Base-by-base conservation (phyloP, 1,140 invertebrate species). In the Drosophila asahinai region DNA sequence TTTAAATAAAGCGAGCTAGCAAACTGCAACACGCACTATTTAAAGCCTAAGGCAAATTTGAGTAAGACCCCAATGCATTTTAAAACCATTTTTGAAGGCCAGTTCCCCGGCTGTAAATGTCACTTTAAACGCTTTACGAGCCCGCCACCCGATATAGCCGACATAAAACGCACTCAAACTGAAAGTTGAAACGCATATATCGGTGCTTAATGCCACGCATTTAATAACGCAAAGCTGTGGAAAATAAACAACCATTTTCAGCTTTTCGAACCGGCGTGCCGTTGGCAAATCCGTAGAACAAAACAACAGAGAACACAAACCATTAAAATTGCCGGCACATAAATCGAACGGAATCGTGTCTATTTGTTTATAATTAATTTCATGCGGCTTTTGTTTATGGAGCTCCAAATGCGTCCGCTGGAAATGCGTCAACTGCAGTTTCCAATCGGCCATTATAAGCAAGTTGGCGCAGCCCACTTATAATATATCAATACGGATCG, bases 331-430 rank as follows among this genome's bases (percentile, higher is more conserved):
- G 67, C 60, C 55, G 71, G 75, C 80, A 63, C 76, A 87, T 83
- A 83, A 87, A 83, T 87, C 22, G 54, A 60, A 49, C 60, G 33
- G 17, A 74, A 77, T 36, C 30, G 38, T 60, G 55, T 72, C 81
- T 72, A 72, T 82, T 89, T 87, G 83, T 87, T 89, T 87, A 87
- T 87, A 87, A 83, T 87, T 66, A 80, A 81, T 80, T 71, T 75
- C 65, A 68, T 87, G 72, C 47, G 80, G 58, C 67, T 72, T 64
- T 87, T 81, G 77, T 86, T 81, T 73, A 68, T 55, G 43, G 47
- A 42, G 40, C 40, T 40, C 25, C 17, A 81, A 73, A 81, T 81
- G 57, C 74, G 80, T 68, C 63, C 72, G 43, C 74, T 74, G 75
- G 62, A 71, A 77, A 70, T 78, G 74, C 76, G 74, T 78, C 64